A percentile compares a stretch with the other conserved stretches of the same genome.
phyloP scores from a whole-genome alignment of 2,113 vertebrate species.

The Rallus limicola region DNA sequence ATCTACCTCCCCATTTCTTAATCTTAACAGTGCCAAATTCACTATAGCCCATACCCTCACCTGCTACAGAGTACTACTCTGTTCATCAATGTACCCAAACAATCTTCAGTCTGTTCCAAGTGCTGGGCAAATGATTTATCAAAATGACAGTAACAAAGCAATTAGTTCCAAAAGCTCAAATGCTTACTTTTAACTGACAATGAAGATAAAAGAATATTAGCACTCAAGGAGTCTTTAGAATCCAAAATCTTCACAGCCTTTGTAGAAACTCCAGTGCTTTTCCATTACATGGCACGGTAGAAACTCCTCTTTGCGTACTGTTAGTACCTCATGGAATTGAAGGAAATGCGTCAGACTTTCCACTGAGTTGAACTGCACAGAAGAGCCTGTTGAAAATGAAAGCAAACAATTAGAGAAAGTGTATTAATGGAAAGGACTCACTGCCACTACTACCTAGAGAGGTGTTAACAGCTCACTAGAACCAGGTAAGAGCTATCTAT shows the following conservation, averaged over 20 bases:
- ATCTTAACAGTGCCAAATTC: background rate
- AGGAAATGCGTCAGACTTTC: slow-evolving; percentile 59
- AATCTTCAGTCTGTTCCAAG: background rate
- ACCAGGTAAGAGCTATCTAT: background rate
- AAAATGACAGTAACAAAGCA: background rate
- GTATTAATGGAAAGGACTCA: background rate
- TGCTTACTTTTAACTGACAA: background rate
- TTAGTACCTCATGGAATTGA: slow-evolving; percentile 72
- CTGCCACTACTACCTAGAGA: background rate
- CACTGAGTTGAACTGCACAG: background rate
- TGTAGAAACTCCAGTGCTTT: slow-evolving; percentile 80
- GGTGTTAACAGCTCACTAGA: background rate
- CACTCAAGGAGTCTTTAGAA: slow-evolving; percentile 20
- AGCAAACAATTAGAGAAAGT: background rate
- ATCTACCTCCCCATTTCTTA: background rate
- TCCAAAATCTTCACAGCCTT: slow-evolving; percentile 48
- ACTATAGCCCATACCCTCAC: background rate
- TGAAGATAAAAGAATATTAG: background rate
- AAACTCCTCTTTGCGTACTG: slow-evolving; percentile 81
- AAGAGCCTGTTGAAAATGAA: slow-evolving; percentile 70
- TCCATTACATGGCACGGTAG: slow-evolving; percentile 81
- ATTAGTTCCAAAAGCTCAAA: slow-evolving; percentile 1
- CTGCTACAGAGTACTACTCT: background rate
- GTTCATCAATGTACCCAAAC: background rate
- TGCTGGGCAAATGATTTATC: background rate